Evolutionary conservation across 2,888 invertebrate genomes (phyloP), one percentile per base, ranked within the genome.

Genomic region (Nomada flava): DNA sequence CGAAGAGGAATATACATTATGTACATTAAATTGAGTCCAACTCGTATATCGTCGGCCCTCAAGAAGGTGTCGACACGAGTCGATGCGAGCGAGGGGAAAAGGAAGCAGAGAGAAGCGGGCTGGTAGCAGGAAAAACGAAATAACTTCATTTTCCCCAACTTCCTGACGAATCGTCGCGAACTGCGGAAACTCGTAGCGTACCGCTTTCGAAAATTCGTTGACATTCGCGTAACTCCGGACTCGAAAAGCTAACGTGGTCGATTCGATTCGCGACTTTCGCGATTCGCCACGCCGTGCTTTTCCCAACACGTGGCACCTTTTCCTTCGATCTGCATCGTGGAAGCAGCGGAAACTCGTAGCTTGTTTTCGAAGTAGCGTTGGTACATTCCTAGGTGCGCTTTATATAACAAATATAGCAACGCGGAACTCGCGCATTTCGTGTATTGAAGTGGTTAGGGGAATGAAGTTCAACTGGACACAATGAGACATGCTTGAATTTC

Each of bases 81-180:
- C 69, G 52, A 65, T 68, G 20, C 74, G 44, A 63, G 29, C 47
- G 59, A 11, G 29, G 7, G 36, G 1, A 36, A n/a, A 63, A 59
- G 52, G 59, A 57, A 57, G 10, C 64, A 11, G 18, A 23, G 42
- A 60, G 47, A 57, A 62, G 47, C 44, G 63, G 68, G 50, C 59
- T 15, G 65, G 65, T 55, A 44, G 23, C 36, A 50, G 74, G 71
- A 82, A 85, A 87, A 85, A 87, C 82, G 87, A 87, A 88, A 85
- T 80, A 83, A 82, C 85, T 79, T 83, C 76, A 65, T 82, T 26
- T 79, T 67, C 63, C 62, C 53, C 47, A 85, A 88, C 79, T 83
- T 79, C 29, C 70, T 42, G 57, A 63, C 67, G 76, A 84, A 65
- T 83, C 77, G 74, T 65, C 64, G 42, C 57, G 60, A 78, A 77